A percentile compares a stretch with the other conserved stretches of the same genome.
Conservation (phyloP, 2,113 vertebrate genomes). For the Muntiacus reevesi region DNA sequence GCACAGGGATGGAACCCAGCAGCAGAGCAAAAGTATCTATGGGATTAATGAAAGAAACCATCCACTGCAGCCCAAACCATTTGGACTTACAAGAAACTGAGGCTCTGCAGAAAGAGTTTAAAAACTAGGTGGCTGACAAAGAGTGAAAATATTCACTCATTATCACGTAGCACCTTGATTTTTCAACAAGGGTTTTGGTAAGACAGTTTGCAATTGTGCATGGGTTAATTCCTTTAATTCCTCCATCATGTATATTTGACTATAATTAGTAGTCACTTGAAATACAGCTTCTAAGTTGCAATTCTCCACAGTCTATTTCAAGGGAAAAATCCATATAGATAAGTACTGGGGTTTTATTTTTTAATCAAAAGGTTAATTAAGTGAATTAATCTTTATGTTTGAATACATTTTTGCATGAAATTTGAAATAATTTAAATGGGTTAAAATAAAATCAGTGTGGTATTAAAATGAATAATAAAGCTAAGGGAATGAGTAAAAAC, state of each 20-base stretch:
- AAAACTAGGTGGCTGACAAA: not conserved
- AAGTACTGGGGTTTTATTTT: slow-evolving; percentile 61
- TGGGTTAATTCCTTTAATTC: slow-evolving; percentile 44
- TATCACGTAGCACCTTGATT: slow-evolving; percentile 16
- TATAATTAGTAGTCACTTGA: slow-evolving; percentile 57
- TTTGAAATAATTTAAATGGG: slow-evolving; percentile 55
- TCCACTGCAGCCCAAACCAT: not conserved
- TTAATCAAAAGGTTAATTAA: slow-evolving; percentile 71
- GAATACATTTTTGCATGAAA: slow-evolving; percentile 55
- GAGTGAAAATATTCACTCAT: not conserved
- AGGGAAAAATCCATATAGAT: slow-evolving; percentile 58
- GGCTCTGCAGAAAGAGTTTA: not conserved
- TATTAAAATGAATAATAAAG: slow-evolving; percentile 50
- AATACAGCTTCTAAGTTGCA: slow-evolving; percentile 49
- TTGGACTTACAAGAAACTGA: not conserved
- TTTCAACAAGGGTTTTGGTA: slow-evolving; percentile 20
- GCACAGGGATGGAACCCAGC: not conserved
- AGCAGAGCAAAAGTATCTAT: slow-evolving; percentile 8
- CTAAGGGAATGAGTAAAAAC: slow-evolving; percentile 39
- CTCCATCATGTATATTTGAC: slow-evolving; percentile 34
- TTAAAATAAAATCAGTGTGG: slow-evolving; percentile 45
- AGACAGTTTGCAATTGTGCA: not conserved
- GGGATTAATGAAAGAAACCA: slow-evolving; percentile 5
- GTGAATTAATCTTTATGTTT: slow-evolving; percentile 66
- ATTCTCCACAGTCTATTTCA: slow-evolving; percentile 55